Base-by-base conservation (phyloP, 2,888 invertebrate species). In the Dicyrtoma fusca region DNA sequence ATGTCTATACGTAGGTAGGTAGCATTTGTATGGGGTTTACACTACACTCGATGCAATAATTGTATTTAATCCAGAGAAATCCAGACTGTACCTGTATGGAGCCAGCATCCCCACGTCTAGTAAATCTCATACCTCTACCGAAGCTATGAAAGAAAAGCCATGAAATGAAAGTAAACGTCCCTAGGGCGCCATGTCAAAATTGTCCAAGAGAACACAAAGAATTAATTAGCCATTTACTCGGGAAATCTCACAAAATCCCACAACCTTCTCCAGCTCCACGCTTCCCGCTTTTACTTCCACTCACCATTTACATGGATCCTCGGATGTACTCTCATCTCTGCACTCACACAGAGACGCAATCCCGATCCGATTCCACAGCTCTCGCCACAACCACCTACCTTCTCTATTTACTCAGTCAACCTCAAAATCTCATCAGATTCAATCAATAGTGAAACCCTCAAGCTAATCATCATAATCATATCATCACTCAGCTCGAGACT, bases 361-460 rank as follows among this genome's bases (percentile, higher is more conserved):
- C 14, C 23, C 26, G 51, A n/a, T 51, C 21, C n/a, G n/a, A n/a
- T n/a, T n/a, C n/a, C n/a, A n/a, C n/a, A n/a, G n/a, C 10, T 51
- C 53, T 53, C 1, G 2, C 17, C 53, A 49, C 17, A 49, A 17
- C 49, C 49, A 49, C 14, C 49, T 49, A 17, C 49, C 14, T n/a
- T n/a, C n/a, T n/a, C n/a, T n/a, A n/a, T n/a, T n/a, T n/a, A n/a
- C n/a, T n/a, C n/a, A n/a, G n/a, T n/a, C 5, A 14, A 5, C 49
- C 69, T 74, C 69, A 71, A 71, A 71, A 72, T 74, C 72, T 72
- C 72, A 64, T 72, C 72, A 71, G 68, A 74, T 71, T 74, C 72
- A 74, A 74, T 71, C 69, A 71, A 69, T 71, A 55, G n/a, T 17
- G 19, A 55, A 14, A 26, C 59, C 59, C 23, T 10, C 13, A 23